These are phyloP conservation scores for Gobio gobio DNA, from an alignment of 2,113 vertebrate genomes.

Conservation along the genomic window DNA sequence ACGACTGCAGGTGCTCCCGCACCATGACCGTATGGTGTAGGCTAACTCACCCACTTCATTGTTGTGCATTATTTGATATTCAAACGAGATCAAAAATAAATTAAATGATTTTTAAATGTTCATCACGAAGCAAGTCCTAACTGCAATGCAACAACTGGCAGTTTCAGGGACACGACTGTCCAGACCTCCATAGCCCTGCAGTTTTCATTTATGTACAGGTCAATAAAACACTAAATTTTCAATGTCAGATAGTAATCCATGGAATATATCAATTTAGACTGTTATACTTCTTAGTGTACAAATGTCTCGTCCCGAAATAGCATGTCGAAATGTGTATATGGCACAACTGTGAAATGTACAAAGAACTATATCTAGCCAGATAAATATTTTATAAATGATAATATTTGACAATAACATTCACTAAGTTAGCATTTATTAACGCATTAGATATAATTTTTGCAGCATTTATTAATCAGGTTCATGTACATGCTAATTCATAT, in stretches of 20 bases:
- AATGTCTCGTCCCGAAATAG: background rate
- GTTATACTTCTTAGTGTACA: background rate
- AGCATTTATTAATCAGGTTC: background rate
- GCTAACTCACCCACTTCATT: background rate
- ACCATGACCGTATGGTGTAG: background rate
- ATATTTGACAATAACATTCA: background rate
- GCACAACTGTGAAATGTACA: background rate
- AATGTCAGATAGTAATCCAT: background rate
- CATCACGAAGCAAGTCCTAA: background rate
- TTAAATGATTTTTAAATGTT: background rate
- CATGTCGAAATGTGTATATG: background rate
- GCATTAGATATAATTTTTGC: background rate
- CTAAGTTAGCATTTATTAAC: background rate
- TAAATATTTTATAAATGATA: background rate
- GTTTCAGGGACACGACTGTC: background rate
- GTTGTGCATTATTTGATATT: background rate
- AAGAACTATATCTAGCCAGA: background rate
- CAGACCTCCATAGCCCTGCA: background rate
- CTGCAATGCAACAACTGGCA: background rate
- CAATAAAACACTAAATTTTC: background rate
- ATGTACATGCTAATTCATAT: background rate
- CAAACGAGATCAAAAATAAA: background rate
- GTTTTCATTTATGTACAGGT: background rate
- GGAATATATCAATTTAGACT: background rate
- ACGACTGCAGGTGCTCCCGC: background rate